Evolutionary conservation across 92 coral and sea anemone genomes (phyloP), one percentile per base, ranked within the genome.

Genomic region (Umimayanthus chanpuru): DNA sequence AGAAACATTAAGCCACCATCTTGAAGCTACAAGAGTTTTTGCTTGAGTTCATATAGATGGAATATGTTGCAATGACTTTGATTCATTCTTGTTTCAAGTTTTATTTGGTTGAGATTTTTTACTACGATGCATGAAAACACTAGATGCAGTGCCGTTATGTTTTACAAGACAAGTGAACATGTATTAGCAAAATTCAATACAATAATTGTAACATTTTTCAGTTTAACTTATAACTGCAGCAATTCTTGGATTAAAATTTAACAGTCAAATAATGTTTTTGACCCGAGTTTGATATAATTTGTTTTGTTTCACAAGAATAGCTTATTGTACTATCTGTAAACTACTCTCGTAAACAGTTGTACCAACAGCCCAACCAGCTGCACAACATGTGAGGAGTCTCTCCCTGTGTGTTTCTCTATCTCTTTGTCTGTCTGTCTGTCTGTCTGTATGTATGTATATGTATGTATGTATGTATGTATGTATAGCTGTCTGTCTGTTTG

Each of bases 211-310:
- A 61, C 68, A 61, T 61, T 61, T 61, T 61, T 6, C 68, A 61
- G 68, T 16, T 61, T 16, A 61, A 4, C 68, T 15, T 61, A 61
- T 61, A 61, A 86, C 78, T 86, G 76, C 76, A 86, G 5, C 36
- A 32, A 32, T 32, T 32, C 23, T 86, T 73, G 9, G 74, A 26
- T 40, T 80, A 86, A 30, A n/a, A 64, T 81, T 44, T 44, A 66
- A 66, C 1, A 66, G 28, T 18, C 21, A 66, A 66, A 66, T 66
- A 66, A 66, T 18, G 26, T 18, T 66, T 66, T 66, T 66, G 73
- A 66, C 73, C 25, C 30, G 28, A 66, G 73, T 66, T 66, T 66
- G 26, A 30, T 66, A 25, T 16, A 0, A 66, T 66, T 66, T 66
- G 73, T 30, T 32, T 32, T 32, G 36, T 32, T 32, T 32, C 36